A percentile compares a stretch with the other conserved stretches of the same genome.
Evolutionary conservation across 2,888 invertebrate species (phyloP).

Genomic region (Agriopis marginaria): DNA sequence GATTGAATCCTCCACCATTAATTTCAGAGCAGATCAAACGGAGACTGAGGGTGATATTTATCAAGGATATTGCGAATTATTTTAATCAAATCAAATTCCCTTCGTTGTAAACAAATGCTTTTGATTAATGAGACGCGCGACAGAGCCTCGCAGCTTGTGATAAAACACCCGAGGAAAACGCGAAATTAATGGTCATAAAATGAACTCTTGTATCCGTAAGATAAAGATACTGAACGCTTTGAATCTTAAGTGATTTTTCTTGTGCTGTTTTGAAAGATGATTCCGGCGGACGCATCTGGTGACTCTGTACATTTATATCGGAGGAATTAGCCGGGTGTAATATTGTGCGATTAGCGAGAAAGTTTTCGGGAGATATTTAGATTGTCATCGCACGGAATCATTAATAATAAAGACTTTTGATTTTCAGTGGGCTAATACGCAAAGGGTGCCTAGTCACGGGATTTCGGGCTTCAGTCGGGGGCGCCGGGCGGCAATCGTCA

Average conservation of each 20-base stretch:
- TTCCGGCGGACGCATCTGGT: slow-evolving; percentile 79
- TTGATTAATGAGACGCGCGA: slow-evolving; percentile 87
- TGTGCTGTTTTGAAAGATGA: slow-evolving; percentile 79
- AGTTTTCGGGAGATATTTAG: slow-evolving; percentile 78
- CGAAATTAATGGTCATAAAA: slow-evolving; percentile 87
- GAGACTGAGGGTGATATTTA: slow-evolving; percentile 86
- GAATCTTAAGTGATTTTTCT: slow-evolving; percentile 84
- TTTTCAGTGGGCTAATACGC: slow-evolving; percentile 84
- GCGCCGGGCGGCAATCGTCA: slow-evolving; percentile 63
- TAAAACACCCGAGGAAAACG: slow-evolving; percentile 85
- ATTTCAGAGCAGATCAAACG: slow-evolving; percentile 85
- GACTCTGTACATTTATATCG: slow-evolving; percentile 77
- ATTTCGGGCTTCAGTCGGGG: slow-evolving; percentile 36
- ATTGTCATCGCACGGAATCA: slow-evolving; percentile 82
- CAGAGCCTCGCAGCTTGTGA: slow-evolving; percentile 84
- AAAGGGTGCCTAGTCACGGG: slow-evolving; percentile 75
- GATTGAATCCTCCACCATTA: slow-evolving; percentile 86
- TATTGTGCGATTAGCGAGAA: slow-evolving; percentile 73
- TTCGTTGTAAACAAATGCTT: slow-evolving; percentile 87
- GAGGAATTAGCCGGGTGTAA: slow-evolving; percentile 68
- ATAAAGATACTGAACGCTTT: slow-evolving; percentile 84
- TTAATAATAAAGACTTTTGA: slow-evolving; percentile 85
- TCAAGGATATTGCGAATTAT: slow-evolving; percentile 87
- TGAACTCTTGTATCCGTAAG: slow-evolving; percentile 85
- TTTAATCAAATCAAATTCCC: slow-evolving; percentile 87